Evolutionary conservation across 2,797 vertebrate species (phyloP).

Genomic region (Ctenochaetus hawaiiensis): DNA sequence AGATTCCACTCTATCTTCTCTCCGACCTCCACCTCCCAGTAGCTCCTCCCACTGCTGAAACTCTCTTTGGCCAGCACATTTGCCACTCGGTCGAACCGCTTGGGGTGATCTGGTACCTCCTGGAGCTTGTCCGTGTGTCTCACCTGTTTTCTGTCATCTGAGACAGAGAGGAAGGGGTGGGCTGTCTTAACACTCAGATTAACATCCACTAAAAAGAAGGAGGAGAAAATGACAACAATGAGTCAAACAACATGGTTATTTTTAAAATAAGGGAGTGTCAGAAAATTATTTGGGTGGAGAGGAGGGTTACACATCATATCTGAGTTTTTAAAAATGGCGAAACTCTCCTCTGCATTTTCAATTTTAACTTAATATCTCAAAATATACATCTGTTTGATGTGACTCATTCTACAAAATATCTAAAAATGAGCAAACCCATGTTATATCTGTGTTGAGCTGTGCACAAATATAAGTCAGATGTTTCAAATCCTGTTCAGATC

Average conservation of each 20-base stretch:
- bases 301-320: not conserved
- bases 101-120: constrained; percentile 83
- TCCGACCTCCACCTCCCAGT: constrained; percentile 89
- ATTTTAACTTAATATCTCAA: not conserved
- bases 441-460: too few relatives aligned
- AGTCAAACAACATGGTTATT: not conserved
- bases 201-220: constrained; percentile 77
- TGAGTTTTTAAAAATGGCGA: not conserved
- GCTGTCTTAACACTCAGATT: constrained; percentile 87
- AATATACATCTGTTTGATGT: not conserved
- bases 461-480: too few relatives aligned
- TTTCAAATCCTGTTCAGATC: too few relatives aligned
- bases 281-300: not conserved
- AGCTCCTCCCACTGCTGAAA: constrained; percentile 82
- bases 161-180: constrained; percentile 86
- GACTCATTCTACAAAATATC: too few relatives aligned
- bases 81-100: constrained; percentile 85
- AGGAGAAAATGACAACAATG: not conserved
- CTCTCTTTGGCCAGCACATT: constrained; percentile 86
- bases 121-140: constrained; percentile 78
- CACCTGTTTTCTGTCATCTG: constrained; percentile 86
- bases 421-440: too few relatives aligned
- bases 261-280: not conserved
- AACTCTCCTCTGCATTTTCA: not conserved
- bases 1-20: constrained; percentile 86